These are phyloP conservation scores for zebrafish (Danio rerio) DNA, from an alignment of 2,113 vertebrate genomes.

Conservation along the genomic window DNA sequence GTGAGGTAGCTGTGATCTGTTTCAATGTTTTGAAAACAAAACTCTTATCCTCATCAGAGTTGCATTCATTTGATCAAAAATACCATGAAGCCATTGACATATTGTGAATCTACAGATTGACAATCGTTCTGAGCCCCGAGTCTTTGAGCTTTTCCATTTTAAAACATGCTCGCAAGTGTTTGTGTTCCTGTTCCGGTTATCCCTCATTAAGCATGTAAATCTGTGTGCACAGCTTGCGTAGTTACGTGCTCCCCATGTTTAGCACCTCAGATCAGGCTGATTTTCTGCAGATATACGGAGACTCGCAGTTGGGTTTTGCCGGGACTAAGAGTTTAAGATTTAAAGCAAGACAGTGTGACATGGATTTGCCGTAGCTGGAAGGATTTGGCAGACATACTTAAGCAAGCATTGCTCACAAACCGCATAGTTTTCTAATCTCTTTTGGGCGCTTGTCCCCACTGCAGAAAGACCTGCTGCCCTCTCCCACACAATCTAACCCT, in stretches of 20 bases:
- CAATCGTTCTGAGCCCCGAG: background rate
- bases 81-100: too few relatives aligned
- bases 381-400: conserved; percentile 50
- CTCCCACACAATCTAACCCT: conserved; percentile 45
- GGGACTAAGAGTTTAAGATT: conserved; percentile 53
- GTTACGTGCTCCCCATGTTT: conserved; percentile 10
- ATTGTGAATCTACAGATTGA: background rate
- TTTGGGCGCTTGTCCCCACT: conserved; percentile 44
- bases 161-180: background rate
- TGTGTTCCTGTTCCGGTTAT: conserved; percentile 19
- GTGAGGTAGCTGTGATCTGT: too few relatives aligned
- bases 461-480: conserved; percentile 38
- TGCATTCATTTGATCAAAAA: too few relatives aligned
- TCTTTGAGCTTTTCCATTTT: background rate
- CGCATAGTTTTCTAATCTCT: conserved; percentile 58
- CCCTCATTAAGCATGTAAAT: conserved; percentile 33
- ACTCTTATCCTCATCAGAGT: too few relatives aligned
- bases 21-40: too few relatives aligned
- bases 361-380: conserved; percentile 55
- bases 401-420: conserved; percentile 48
- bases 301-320: conserved; percentile 16
- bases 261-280: background rate
- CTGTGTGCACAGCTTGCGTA: background rate
- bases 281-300: conserved; percentile 20
- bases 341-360: conserved; percentile 60